Evolutionary conservation across 2,797 vertebrate genomes (phyloP), one percentile per base, ranked within the genome.

Genomic region (Typhlichthys eigenmanni): DNA sequence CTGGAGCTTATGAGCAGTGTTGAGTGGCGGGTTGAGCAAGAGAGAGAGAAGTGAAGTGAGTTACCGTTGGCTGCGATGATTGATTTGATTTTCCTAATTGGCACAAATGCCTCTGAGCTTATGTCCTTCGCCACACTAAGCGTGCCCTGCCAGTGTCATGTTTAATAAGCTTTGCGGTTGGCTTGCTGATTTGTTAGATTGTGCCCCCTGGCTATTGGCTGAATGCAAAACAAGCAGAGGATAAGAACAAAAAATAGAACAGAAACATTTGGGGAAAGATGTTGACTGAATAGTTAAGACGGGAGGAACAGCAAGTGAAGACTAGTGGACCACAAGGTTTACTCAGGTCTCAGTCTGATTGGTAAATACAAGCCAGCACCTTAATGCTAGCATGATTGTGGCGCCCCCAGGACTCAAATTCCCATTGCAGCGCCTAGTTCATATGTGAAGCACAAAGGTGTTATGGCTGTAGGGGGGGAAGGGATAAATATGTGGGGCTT

Each of bases 21-120:
- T 48, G 12, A 10, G 47, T 45, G 14, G 45, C 16, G 13, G 19
- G 12, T 50, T 53, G n/a, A 47, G 32, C 16, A 55, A 52, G 50
- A 47, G 9, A n/a, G 46, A 46, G 54, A 9, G 55, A 47, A 57
- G 29, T 60, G 43, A 60, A 47, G 58, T 55, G 63, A 70, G 66
- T 67, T 82, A 69, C 74, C 68, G 69, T 52, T 69, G 81, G 72
- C 64, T 65, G 71, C 55, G 45, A 60, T 78, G 83, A 87, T 84
- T 87, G 85, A 90, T 89, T 70, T 67, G 71, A 85, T 86, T 85
- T 85, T 66, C 71, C 69, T 88, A 89, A 88, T 88, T 89, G 80
- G 78, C 83, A 76, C 10, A 46, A 70, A 78, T 74, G 75, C 81
- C 81, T 79, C 72, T 60, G 78, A 81, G 67, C 71, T 66, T 51